These are phyloP conservation scores for Cladorhizidae sp. DNA, from an alignment of 37 sponge, comb jelly and placozoan species.

Conservation along the genomic window DNA sequence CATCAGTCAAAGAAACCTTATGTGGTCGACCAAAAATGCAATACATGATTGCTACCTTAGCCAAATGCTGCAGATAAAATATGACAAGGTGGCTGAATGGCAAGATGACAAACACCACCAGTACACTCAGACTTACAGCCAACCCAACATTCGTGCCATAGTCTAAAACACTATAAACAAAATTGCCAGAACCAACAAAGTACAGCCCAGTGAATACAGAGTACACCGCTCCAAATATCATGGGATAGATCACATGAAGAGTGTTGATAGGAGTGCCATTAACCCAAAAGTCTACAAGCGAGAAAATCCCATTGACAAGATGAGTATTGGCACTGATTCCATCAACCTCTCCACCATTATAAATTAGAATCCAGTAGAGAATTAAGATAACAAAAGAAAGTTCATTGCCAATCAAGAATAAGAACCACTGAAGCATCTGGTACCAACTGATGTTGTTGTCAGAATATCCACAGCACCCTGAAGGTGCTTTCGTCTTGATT, in stretches of 20 bases:
- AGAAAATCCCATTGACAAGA: slow-evolving; percentile 36
- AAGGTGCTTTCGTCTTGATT: background rate
- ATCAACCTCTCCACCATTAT: slow-evolving; percentile 6
- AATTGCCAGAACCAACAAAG: slow-evolving; percentile 25
- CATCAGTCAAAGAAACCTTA: background rate
- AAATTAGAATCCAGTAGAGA: slow-evolving; percentile 68
- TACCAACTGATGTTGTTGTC: slow-evolving; percentile 56
- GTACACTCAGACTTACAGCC: slow-evolving; percentile 19
- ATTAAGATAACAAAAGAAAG: slow-evolving; percentile 29
- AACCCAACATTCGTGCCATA: slow-evolving; percentile 48
- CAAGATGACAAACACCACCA: slow-evolving; percentile 17
- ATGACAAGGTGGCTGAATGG: slow-evolving; percentile 54
- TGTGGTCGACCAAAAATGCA: background rate
- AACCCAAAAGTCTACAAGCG: slow-evolving; percentile 52
- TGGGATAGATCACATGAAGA: slow-evolving; percentile 45
- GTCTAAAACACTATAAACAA: slow-evolving; percentile 64
- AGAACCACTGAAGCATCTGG: slow-evolving; percentile 62
- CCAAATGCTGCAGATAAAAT: background rate
- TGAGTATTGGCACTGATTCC: slow-evolving; percentile 51
- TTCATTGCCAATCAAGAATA: slow-evolving; percentile 13
- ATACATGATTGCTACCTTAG: background rate
- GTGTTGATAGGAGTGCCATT: slow-evolving; percentile 42
- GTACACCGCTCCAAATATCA: slow-evolving; percentile 28
- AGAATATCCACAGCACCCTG: slow-evolving; percentile 34
- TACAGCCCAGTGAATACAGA: slow-evolving; percentile 65